These are phyloP conservation scores for Terebella lapidaria DNA, from an alignment of 2,888 invertebrate genomes.

Conservation along the genomic window DNA sequence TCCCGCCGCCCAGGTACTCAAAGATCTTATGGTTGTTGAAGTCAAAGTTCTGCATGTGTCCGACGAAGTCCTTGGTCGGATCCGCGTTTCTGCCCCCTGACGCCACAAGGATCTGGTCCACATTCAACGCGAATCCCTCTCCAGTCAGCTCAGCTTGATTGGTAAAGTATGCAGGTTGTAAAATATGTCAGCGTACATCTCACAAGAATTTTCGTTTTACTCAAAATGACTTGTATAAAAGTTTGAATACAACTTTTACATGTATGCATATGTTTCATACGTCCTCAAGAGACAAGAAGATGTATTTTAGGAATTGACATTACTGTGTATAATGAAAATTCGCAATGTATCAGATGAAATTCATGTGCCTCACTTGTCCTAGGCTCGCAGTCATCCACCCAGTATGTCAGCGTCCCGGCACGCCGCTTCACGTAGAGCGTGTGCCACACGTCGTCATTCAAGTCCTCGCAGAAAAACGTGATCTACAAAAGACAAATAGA, in stretches of 20 bases:
- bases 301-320: too few relatives aligned
- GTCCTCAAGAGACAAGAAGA: too few relatives aligned
- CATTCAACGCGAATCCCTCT: slow-evolving; percentile 21
- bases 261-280: too few relatives aligned
- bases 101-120: slow-evolving; percentile 19
- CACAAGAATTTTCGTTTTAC: too few relatives aligned
- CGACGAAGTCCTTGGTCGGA: slow-evolving; percentile 14
- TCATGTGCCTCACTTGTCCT: slow-evolving; percentile 9
- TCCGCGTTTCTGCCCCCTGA: slow-evolving; percentile 1
- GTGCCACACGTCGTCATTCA: slow-evolving; percentile 51
- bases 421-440: slow-evolving; percentile 43
- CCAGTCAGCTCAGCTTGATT: slow-evolving; percentile 18
- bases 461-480: slow-evolving; percentile 10
- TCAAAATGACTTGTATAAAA: too few relatives aligned
- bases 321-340: too few relatives aligned
- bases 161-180: too few relatives aligned
- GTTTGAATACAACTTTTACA: too few relatives aligned
- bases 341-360: too few relatives aligned
- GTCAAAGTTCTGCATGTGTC: slow-evolving; percentile 26
- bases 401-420: slow-evolving; percentile 40
- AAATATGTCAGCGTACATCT: too few relatives aligned
- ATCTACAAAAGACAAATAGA: not conserved
- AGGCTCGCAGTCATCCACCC: slow-evolving; percentile 37
- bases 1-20: slow-evolving; percentile 4
- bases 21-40: slow-evolving; percentile 19